Base-by-base conservation (phyloP, 2,888 invertebrate genomes). In the Pseudococcus longispinus region DNA sequence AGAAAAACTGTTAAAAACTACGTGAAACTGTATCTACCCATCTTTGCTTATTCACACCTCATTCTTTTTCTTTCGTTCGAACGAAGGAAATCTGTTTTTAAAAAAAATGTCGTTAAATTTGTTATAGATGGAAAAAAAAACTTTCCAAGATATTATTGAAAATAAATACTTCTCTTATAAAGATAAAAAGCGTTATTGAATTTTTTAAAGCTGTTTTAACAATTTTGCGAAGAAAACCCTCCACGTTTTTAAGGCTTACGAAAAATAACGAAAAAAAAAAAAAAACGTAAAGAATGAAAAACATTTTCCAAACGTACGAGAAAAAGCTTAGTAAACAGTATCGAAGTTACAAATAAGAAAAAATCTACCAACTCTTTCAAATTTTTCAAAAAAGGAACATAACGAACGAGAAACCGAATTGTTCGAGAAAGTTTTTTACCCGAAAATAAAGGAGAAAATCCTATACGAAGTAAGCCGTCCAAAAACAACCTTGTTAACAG, bases 351-450 rank as follows among this genome's bases (percentile, higher is more conserved):
- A 74, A 74, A 74, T 74, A 74, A 74, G 74, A 74, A 74, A 37
- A 74, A 74, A 74, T 74, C 74, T 74, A 74, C 32, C 32, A 74
- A 83, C 51, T 83, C 51, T 51, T 83, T 83, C 46, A n/a, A 51
- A 83, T 83, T 51, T 83, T 51, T 44, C 29, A 83, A 51, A 83
- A 55, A 83, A 51, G 55, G 32, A 51, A 83, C 37, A 51, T 83
- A 51, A 55, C 51, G 29, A 83, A 51, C 83, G 55, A 83, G 29
- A 55, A 83, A 29, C 26, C 51, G 51, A 51, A 83, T 29, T 29
- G 51, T 51, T 51, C 46, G 20, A 83, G 18, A 5, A 51, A 46
- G 26, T 83, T 82, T 83, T 26, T 51, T 51, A 51, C 18, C 29
- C 55, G 23, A 55, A 83, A 83, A 83, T 55, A 29, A 46, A 11